Conservation (phyloP, 2,113 vertebrate genomes). For the Syrrhaptes paradoxus region DNA sequence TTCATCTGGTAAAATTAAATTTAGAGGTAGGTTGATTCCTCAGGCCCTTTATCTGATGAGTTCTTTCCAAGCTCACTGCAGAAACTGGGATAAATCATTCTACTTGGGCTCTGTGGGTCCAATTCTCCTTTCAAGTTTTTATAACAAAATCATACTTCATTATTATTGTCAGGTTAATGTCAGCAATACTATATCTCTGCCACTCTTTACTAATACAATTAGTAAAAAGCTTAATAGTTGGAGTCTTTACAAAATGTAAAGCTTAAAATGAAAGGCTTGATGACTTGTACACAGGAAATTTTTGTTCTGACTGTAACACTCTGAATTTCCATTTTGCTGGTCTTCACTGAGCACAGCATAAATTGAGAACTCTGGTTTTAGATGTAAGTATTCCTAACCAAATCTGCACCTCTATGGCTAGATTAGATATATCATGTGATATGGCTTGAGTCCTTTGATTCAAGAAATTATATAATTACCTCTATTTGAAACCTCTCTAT, state of each 20-base stretch:
- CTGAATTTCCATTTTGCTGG: not conserved
- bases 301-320: not conserved
- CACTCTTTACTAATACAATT: not conserved
- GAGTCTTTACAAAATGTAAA: not conserved
- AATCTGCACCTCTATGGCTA: not conserved
- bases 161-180: not conserved
- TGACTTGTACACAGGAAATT: not conserved
- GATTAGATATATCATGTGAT: not conserved
- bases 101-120: not conserved
- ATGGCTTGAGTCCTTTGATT: not conserved
- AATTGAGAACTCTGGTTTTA: not conserved
- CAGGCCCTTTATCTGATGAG: not conserved
- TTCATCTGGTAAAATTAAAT: constrained; percentile 2
- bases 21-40: not conserved
- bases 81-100: not conserved
- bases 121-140: not conserved
- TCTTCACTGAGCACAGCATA: not conserved
- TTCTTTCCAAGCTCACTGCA: not conserved
- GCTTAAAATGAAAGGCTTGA: not conserved
- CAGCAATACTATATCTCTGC: not conserved
- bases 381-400: not conserved
- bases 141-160: not conserved
- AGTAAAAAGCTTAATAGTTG: not conserved
- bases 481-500: not conserved
- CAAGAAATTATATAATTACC: not conserved